Conservation (phyloP, 2,113 vertebrate genomes). For the Dicentrarchus labrax region DNA sequence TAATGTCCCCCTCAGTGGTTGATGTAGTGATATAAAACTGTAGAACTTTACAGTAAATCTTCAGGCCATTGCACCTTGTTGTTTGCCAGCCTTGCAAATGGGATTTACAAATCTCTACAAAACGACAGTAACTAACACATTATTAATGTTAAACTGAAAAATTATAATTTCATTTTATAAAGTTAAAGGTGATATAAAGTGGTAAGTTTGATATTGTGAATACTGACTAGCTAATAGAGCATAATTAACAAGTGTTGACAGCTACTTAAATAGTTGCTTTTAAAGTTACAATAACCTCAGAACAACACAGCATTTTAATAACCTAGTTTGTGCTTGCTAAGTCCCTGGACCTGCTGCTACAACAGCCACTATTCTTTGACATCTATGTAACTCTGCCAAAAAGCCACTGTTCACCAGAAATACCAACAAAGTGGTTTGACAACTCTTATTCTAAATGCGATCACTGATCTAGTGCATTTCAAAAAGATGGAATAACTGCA, state of each 20-base stretch:
- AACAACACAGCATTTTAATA: not conserved
- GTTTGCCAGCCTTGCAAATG: not conserved
- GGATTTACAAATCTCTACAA: not conserved
- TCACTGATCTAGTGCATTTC: conserved; percentile 61
- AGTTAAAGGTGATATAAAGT: not conserved
- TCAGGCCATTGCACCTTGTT: not conserved
- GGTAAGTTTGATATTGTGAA: not conserved
- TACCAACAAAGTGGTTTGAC: conserved; percentile 30
- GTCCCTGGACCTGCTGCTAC: not conserved
- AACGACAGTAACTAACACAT: not conserved
- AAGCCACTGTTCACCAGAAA: not conserved
- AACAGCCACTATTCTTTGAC: not conserved
- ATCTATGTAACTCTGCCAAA: not conserved
- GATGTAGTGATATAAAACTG: not conserved
- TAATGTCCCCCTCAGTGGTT: not conserved
- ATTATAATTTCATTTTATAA: too few species aligned
- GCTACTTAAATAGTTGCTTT: conserved; percentile 19
- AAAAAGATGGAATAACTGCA: conserved; percentile 77
- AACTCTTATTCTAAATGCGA: conserved; percentile 15
- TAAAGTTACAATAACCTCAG: not conserved
- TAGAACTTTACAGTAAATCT: not conserved
- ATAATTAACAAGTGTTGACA: not conserved
- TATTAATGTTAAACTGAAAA: not conserved
- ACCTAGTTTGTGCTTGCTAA: not conserved
- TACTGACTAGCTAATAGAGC: not conserved